These are phyloP conservation scores for Psylliodes chrysocephalus DNA, from an alignment of 2,888 invertebrate species.

Conservation along the genomic window DNA sequence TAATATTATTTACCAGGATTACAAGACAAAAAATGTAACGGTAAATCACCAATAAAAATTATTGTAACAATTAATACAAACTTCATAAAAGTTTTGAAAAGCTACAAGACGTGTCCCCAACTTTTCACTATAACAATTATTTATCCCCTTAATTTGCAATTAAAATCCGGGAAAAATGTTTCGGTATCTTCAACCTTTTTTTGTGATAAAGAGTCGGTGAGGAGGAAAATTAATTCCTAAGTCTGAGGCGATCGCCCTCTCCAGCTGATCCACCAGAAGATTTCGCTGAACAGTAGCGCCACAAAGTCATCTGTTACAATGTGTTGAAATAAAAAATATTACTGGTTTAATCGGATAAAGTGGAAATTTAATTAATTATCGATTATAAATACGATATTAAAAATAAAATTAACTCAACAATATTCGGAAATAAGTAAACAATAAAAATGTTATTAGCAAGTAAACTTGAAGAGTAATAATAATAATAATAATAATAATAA, in stretches of 20 bases:
- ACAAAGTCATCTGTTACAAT: too few relatives aligned
- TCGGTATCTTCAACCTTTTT: slow-evolving; percentile 45
- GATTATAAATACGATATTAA: too few relatives aligned
- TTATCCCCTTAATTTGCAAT: slow-evolving; percentile 47
- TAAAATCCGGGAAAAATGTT: slow-evolving; percentile 45
- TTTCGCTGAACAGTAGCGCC: slow-evolving; percentile 2
- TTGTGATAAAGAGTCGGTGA: slow-evolving; percentile 48
- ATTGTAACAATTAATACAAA: slow-evolving; percentile 30
- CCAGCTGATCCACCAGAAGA: slow-evolving; percentile 43
- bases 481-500: too few relatives aligned
- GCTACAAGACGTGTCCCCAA: slow-evolving; percentile 29
- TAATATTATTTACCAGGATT: too few relatives aligned
- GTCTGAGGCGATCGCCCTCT: slow-evolving; percentile 33
- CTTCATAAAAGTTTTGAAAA: slow-evolving; percentile 30
- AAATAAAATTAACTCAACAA: too few relatives aligned
- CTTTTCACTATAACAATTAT: slow-evolving; percentile 44
- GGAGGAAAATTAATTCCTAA: slow-evolving; percentile 45
- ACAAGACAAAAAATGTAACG: slow-evolving; percentile 10
- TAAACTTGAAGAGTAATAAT: too few relatives aligned
- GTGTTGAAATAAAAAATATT: too few relatives aligned
- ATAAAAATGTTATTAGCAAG: too few relatives aligned
- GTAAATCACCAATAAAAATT: slow-evolving; percentile 27
- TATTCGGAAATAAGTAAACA: too few relatives aligned
- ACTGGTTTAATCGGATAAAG: too few relatives aligned
- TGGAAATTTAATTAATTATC: too few relatives aligned